phyloP scores from a whole-genome alignment of 2,113 vertebrate genomes.

The chimpanzee (Pan troglodytes) region NHGRI_mPanTro3-v2.1_pri NC_072416.2:5475001-5475500 shows the following conservation, averaged over 20 bases:
- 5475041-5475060: neutral
- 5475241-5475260: neutral
- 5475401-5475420: neutral
- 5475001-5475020: neutral
- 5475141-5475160: neutral
- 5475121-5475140: neutral
- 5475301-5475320: neutral
- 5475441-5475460: neutral
- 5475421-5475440: neutral
- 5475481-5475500: neutral
- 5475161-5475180: neutral
- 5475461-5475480: neutral
- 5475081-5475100: neutral
- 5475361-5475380: neutral
- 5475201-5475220: neutral
- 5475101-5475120: neutral
- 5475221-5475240: neutral
- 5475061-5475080: neutral
- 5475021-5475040: neutral
- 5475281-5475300: neutral
- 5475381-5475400: neutral
- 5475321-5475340: neutral
- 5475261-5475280: neutral
- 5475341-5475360: no score
- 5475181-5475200: neutral